Base-by-base conservation (phyloP, 2,888 invertebrate species). In the Tupiocoris notatus region DNA sequence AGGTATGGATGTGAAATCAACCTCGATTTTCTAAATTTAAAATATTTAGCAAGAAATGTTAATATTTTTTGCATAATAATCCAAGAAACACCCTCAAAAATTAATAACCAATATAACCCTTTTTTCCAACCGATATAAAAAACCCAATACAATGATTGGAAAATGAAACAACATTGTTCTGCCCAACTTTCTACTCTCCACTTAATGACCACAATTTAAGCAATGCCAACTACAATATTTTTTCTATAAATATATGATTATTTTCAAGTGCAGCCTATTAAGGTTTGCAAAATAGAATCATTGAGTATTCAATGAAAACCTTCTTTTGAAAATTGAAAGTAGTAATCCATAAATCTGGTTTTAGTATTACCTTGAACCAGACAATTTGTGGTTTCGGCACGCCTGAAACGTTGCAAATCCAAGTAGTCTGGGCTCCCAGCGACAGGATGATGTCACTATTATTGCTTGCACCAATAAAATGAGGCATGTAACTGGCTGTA, bases 351-450 rank as follows among this genome's bases (percentile, higher is more conserved):
- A n/a, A n/a, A n/a, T n/a, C n/a, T 57, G 57, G 7, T 17, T 57
- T 1, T 6, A 57, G 1, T 57, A 16, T 62, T 57, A 67, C 67
- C 87, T 91, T 92, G 79, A 84, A 88, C 94, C 94, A 94, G 0
- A 82, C 83, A 0, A 93, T 86, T 0, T 79, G 82, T 0, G 93
- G 92, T 65, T 85, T 86, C 0, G 92, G 92, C 54, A 89, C 86
- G 1, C 89, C 89, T 56, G 82, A 82, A 0, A 86, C 88, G 57
- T 84, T 82, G 78, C 91, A 90, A 39, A 83, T 84, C 20, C 90
- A 84, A 65, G 84, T 81, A 12, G 86, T 25, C 23, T 77, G 80
- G 16, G 67, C 58, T 0, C 79, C 80, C 17, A 59, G 59, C 20
- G 61, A 61, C 2, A 71, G 9, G 17, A 25, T 59, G 39, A 23